Conservation (phyloP, 2,888 invertebrate species). For the Dryomyza anilis region DNA sequence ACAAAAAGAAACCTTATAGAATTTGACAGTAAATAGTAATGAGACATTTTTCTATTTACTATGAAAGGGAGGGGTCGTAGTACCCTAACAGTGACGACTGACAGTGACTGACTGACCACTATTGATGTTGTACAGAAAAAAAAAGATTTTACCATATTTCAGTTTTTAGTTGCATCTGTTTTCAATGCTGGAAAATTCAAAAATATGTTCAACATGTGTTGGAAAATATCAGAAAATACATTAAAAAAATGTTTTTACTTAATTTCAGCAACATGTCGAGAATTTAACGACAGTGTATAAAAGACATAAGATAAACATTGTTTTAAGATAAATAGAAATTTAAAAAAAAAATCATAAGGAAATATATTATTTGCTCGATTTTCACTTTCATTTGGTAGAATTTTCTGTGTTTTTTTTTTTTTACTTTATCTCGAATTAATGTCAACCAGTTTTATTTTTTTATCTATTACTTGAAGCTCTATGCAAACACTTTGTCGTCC, state of each 20-base stretch:
- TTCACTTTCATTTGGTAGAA: not conserved
- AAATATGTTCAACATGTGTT: constrained; percentile 4
- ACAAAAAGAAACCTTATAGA: no score
- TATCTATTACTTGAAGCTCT: not conserved
- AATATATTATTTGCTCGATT: not conserved
- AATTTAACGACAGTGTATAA: no score
- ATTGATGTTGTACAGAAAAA: no score
- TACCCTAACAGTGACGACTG: no score
- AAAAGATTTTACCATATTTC: no score
- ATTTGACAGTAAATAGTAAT: no score
- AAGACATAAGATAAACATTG: not conserved
- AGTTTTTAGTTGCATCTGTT: no score
- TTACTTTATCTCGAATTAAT: not conserved
- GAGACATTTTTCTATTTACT: no score
- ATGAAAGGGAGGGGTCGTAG: no score
- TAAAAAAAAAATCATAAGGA: not conserved
- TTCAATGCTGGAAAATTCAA: not conserved
- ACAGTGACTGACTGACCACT: no score
- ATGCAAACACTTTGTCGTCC: not conserved
- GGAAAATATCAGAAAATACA: not conserved
- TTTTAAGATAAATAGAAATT: not conserved
- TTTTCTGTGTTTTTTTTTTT: not conserved
- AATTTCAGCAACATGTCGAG: no score
- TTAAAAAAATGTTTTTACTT: not conserved
- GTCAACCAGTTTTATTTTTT: not conserved